Evolutionary conservation across 1,140 invertebrate species (phyloP).

Genomic region (Caenorhabditis latens): DNA sequence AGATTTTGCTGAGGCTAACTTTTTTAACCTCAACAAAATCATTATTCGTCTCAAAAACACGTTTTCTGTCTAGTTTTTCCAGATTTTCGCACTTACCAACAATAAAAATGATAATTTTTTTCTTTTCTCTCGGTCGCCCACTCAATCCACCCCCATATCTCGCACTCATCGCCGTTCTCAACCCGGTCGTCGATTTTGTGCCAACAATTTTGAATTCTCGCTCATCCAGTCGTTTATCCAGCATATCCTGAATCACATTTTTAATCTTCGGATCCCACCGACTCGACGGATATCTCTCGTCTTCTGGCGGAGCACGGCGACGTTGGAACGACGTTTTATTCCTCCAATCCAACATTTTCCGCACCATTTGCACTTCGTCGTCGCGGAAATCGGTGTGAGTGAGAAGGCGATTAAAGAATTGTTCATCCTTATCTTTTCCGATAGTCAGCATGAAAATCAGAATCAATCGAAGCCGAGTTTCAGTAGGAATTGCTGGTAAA

Average conservation of each 20-base stretch:
- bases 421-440: conserved; percentile 28
- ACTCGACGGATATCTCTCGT: conserved; percentile 17
- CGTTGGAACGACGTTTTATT: not conserved
- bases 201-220: conserved; percentile 15
- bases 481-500: not conserved
- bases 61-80: too few relatives aligned
- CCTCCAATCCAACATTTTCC: conserved; percentile 18
- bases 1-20: not conserved
- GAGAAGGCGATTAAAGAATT: conserved; percentile 20
- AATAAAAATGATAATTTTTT: conserved; percentile 15
- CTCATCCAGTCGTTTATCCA: not conserved
- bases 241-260: not conserved
- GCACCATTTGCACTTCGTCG: not conserved
- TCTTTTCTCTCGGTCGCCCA: not conserved
- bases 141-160: conserved; percentile 16
- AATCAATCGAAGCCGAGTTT: conserved; percentile 21
- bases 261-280: conserved; percentile 35
- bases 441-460: conserved; percentile 33
- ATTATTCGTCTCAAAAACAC: not conserved
- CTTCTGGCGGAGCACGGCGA: not conserved
- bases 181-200: not conserved
- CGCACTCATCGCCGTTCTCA: not conserved
- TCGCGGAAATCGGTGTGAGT: conserved; percentile 27
- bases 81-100: not conserved
- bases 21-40: too few relatives aligned